Evolutionary conservation across 53 echinoderm and acorn worm species (phyloP).

Genomic region (Echinarachnius parma): DNA sequence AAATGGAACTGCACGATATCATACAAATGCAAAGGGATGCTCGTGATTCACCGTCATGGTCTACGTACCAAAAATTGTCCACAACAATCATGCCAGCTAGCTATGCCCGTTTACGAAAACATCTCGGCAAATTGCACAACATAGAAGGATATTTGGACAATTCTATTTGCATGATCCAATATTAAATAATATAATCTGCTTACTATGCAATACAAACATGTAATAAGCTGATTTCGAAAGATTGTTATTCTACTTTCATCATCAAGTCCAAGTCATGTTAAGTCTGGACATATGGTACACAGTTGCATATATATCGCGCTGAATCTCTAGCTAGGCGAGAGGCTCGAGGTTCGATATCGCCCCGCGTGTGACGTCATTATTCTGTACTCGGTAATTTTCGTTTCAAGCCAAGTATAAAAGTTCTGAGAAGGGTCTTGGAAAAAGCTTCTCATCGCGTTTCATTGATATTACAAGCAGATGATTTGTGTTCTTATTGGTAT

Average conservation of each 20-base stretch:
- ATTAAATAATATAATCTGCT: not conserved
- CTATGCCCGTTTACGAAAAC: not conserved
- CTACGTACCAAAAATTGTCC: not conserved
- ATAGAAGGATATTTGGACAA: too few relatives aligned
- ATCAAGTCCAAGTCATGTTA: not conserved
- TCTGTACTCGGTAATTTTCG: too few relatives aligned
- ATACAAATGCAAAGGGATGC: not conserved
- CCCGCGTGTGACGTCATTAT: too few relatives aligned
- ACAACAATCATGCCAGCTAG: not conserved
- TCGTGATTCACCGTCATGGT: not conserved
- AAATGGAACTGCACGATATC: too few relatives aligned
- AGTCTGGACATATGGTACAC: not conserved
- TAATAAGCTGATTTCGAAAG: too few relatives aligned
- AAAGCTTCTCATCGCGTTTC: too few relatives aligned
- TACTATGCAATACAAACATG: not conserved
- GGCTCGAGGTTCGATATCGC: not conserved
- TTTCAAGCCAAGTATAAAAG: too few relatives aligned
- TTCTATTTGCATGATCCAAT: too few relatives aligned
- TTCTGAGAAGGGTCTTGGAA: too few relatives aligned
- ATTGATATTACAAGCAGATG: not conserved
- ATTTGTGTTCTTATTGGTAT: not conserved
- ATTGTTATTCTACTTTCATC: too few relatives aligned
- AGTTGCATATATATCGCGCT: too few relatives aligned
- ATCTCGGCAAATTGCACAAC: not conserved
- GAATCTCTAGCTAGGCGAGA: not conserved